phyloP scores from a whole-genome alignment of 2,888 invertebrate genomes.

The Hypena proboscidalis region DNA sequence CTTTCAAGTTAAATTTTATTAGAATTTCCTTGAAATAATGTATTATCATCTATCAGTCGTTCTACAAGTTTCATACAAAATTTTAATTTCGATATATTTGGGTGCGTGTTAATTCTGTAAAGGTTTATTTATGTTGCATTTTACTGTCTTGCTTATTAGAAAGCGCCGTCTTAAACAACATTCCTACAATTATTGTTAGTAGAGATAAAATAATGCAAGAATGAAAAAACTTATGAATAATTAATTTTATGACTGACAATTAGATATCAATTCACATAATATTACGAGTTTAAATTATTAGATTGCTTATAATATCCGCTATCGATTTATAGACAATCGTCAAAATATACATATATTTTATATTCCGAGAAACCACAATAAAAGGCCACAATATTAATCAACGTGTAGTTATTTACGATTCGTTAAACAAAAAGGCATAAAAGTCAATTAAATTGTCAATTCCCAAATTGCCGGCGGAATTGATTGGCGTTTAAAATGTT shows the following conservation, averaged over 20 bases:
- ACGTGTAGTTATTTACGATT: slow-evolving; percentile 26
- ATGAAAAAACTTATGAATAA: slow-evolving; percentile 21
- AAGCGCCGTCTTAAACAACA: background rate
- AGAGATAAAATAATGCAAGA: slow-evolving; percentile 16
- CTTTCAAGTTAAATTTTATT: no score
- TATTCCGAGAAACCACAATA: slow-evolving; percentile 27
- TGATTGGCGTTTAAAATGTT: slow-evolving; percentile 18
- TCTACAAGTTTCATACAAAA: no score
- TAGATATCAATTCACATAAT: slow-evolving; percentile 34
- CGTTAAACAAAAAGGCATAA: slow-evolving; percentile 30
- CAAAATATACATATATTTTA: slow-evolving; percentile 31
- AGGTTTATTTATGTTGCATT: no score
- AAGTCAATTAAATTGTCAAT: slow-evolving; percentile 28
- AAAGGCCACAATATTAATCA: slow-evolving; percentile 40
- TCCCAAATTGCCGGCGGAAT: slow-evolving; percentile 15
- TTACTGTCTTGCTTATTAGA: no score
- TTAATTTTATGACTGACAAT: slow-evolving; percentile 21
- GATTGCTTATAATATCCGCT: slow-evolving; percentile 25
- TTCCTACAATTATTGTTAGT: slow-evolving; percentile 5
- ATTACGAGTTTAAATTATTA: slow-evolving; percentile 29
- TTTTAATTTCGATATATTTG: no score
- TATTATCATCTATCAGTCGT: no score
- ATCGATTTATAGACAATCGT: slow-evolving; percentile 27
- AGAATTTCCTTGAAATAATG: no score
- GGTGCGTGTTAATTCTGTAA: no score